Conservation (phyloP, 37 sponge, comb jelly and placozoan genomes). For the Amphimedon queenslandica region DNA sequence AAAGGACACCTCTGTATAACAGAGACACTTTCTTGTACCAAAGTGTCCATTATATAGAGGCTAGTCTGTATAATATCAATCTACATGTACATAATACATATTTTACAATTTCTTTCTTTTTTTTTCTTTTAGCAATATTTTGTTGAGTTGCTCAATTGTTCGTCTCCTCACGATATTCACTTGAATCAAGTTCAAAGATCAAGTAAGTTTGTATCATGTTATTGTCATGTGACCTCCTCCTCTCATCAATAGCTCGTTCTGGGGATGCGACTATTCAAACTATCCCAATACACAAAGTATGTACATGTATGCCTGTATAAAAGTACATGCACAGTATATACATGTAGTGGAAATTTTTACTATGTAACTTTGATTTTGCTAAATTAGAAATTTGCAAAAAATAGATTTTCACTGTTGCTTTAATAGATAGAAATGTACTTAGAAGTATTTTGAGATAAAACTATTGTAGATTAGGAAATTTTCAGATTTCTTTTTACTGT, state of each 20-base stretch:
- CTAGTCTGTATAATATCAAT: no score
- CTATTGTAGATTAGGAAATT: no score
- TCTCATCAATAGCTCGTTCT: neutral
- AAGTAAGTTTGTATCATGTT: neutral
- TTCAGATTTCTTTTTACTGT: no score
- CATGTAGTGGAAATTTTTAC: neutral
- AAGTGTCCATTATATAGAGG: no score
- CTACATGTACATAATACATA: neutral
- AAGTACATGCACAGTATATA: slow-evolving; percentile 2
- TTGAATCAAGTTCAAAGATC: neutral
- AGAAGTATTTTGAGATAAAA: no score
- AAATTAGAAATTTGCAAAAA: no score
- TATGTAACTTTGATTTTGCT: neutral
- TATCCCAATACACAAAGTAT: neutral
- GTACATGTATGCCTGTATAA: slow-evolving; percentile 21
- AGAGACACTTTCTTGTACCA: no score
- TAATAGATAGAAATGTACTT: no score
- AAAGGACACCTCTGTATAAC: no score
- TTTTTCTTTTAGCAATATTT: neutral
- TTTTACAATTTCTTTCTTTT: neutral
- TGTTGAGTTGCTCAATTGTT: neutral
- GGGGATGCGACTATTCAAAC: neutral
- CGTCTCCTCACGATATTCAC: neutral
- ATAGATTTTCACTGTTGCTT: no score
- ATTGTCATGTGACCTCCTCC: neutral